These are phyloP conservation scores for Silurus asotus DNA, from an alignment of 2,113 vertebrate genomes.

Conservation along the genomic window DNA sequence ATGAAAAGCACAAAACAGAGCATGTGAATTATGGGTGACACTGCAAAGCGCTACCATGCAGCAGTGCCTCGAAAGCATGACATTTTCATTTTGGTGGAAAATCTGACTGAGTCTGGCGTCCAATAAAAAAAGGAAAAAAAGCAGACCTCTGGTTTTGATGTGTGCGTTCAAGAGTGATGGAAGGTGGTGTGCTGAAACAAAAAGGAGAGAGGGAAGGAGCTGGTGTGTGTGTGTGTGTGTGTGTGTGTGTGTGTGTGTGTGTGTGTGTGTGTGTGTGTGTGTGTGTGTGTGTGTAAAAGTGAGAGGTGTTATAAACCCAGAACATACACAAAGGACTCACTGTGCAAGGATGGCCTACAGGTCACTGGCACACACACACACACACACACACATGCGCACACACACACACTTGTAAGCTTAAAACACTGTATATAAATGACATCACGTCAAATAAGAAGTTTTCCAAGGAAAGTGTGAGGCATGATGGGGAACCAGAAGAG, in stretches of 20 bases:
- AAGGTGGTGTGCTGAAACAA: constrained; percentile 25
- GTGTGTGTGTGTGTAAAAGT: not conserved
- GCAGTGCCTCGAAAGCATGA: constrained; percentile 45
- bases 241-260: constrained; percentile 24
- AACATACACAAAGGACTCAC: constrained; percentile 69
- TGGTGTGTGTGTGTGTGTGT: constrained; percentile 45
- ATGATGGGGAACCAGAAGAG: not conserved
- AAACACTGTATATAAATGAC: constrained; percentile 23
- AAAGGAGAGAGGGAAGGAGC: constrained; percentile 28
- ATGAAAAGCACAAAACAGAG: constrained; percentile 31
- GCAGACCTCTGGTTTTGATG: constrained; percentile 55
- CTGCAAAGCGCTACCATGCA: constrained; percentile 11
- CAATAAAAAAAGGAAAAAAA: constrained; percentile 55
- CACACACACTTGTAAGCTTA: not conserved
- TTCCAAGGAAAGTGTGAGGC: constrained; percentile 33
- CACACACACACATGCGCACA: constrained; percentile 31
- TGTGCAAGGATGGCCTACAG: constrained; percentile 66
- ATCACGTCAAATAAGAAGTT: constrained; percentile 38
- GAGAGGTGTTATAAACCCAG: constrained; percentile 68
- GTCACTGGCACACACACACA: constrained; percentile 51
- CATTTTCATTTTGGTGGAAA: constrained; percentile 70
- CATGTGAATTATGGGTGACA: constrained; percentile 29
- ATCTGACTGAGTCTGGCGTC: constrained; percentile 64
- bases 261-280: not conserved
- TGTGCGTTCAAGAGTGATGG: constrained; percentile 49